Evolutionary conservation across 2,113 vertebrate genomes (phyloP).

Genomic region (Clarias macrocephalus): DNA sequence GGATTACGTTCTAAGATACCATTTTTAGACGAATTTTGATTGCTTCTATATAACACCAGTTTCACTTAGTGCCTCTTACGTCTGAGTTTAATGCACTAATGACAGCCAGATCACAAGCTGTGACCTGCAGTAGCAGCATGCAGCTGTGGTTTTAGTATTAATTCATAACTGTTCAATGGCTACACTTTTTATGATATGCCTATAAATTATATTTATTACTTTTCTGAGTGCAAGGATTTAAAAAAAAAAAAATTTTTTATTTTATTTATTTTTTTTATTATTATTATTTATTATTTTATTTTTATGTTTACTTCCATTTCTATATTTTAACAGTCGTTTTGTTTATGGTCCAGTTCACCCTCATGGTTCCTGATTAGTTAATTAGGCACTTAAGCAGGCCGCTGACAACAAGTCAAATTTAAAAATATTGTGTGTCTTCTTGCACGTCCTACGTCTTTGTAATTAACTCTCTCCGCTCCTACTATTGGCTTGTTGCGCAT

Average conservation of each 20-base stretch:
- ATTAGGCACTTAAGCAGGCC: not conserved
- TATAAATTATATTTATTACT: not conserved
- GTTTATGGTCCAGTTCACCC: not conserved
- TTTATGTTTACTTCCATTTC: not conserved
- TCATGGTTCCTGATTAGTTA: not conserved
- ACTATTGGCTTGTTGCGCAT: conserved; percentile 49
- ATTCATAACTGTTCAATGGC: not conserved
- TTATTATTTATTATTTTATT: no score
- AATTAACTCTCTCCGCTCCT: conserved; percentile 59
- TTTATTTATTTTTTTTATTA: not conserved
- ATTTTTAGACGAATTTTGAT: not conserved
- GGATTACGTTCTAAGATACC: not conserved
- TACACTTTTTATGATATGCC: not conserved
- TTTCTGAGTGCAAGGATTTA: no score
- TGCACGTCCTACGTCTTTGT: conserved; percentile 26
- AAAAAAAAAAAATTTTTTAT: no score
- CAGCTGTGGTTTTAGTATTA: not conserved
- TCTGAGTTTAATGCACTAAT: not conserved
- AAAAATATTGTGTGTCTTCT: not conserved
- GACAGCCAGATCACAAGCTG: no score
- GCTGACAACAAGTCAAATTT: not conserved
- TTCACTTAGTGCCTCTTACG: not conserved
- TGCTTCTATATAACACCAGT: not conserved
- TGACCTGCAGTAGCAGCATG: not conserved
- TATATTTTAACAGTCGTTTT: not conserved